phyloP scores from a whole-genome alignment of 1,140 invertebrate genomes.

The Polypedilum pembai region DNA sequence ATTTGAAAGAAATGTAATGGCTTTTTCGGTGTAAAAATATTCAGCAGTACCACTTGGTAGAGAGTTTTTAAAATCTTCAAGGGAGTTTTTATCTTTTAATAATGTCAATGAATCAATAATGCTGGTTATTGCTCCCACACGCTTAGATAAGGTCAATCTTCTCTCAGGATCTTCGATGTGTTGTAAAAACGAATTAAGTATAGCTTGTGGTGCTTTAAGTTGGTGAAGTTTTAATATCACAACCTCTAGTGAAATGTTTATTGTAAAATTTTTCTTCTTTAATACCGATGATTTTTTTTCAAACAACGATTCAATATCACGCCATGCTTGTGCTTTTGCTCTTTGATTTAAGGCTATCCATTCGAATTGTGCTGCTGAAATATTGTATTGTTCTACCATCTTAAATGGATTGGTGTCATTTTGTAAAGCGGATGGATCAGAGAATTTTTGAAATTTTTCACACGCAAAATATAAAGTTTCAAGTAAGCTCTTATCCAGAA shows the following conservation, averaged over 20 bases:
- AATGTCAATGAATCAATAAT: conserved; percentile 40
- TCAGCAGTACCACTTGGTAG: conserved; percentile 39
- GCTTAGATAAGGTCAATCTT: conserved; percentile 37
- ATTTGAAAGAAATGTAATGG: conserved; percentile 25
- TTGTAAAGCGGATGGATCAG: conserved; percentile 37
- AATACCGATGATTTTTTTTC: conserved; percentile 40
- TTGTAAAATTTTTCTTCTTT: conserved; percentile 41
- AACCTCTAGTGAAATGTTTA: conserved; percentile 39
- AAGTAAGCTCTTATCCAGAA: conserved; percentile 34
- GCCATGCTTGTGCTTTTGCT: conserved; percentile 39
- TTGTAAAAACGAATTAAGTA: conserved; percentile 39
- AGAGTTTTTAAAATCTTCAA: conserved; percentile 37
- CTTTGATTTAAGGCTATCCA: conserved; percentile 42
- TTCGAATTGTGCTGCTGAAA: conserved; percentile 40
- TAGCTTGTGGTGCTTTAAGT: conserved; percentile 37
- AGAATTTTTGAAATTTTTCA: conserved; percentile 38
- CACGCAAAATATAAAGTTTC: conserved; percentile 41
- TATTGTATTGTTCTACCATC: conserved; percentile 38
- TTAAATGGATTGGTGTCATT: conserved; percentile 36
- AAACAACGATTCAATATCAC: conserved; percentile 40
- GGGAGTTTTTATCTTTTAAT: conserved; percentile 39
- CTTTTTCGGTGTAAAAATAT: conserved; percentile 42
- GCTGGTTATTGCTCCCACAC: conserved; percentile 38
- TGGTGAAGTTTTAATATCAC: conserved; percentile 38
- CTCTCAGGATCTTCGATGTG: conserved; percentile 39